Percentiles rank a stretch among this genome's conserved stretches.
phyloP scores from a whole-genome alignment of 2,797 vertebrate species.

The Sebastes itinus region DNA sequence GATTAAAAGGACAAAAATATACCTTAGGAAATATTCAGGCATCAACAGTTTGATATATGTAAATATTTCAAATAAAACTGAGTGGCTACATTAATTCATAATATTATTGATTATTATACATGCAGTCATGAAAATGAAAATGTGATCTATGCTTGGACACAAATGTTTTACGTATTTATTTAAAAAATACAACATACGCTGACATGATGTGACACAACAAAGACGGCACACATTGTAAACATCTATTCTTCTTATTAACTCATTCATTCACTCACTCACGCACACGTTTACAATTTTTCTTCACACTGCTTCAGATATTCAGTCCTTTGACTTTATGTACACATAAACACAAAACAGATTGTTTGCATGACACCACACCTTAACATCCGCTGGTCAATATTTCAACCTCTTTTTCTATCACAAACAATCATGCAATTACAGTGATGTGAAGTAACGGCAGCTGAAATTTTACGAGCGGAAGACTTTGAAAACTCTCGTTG shows the following conservation, averaged over 20 bases:
- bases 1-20: not conserved
- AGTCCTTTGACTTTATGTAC: slow-evolving; percentile 43
- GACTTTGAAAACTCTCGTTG: not conserved
- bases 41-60: slow-evolving; percentile 34
- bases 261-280: slow-evolving; percentile 16
- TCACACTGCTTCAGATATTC: slow-evolving; percentile 16
- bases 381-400: not conserved
- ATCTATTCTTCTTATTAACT: slow-evolving; percentile 21
- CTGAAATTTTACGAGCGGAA: not conserved
- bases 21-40: slow-evolving; percentile 19
- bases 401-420: slow-evolving; percentile 9
- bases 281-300: slow-evolving; percentile 7
- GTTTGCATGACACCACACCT: slow-evolving; percentile 12
- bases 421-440: slow-evolving; percentile 26
- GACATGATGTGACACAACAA: slow-evolving; percentile 43
- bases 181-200: slow-evolving; percentile 46
- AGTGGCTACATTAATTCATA: not conserved
- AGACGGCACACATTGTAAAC: slow-evolving; percentile 31
- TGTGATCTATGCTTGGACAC: slow-evolving; percentile 12
- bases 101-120: not conserved
- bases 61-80: slow-evolving; percentile 27
- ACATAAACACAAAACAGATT: slow-evolving; percentile 41
- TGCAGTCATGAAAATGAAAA: slow-evolving; percentile 6
- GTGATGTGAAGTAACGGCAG: not conserved
- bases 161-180: slow-evolving; percentile 63